These are phyloP conservation scores for Tragelaphus imberbis DNA, from an alignment of 2,113 vertebrate species.

Conservation along the genomic window DNA sequence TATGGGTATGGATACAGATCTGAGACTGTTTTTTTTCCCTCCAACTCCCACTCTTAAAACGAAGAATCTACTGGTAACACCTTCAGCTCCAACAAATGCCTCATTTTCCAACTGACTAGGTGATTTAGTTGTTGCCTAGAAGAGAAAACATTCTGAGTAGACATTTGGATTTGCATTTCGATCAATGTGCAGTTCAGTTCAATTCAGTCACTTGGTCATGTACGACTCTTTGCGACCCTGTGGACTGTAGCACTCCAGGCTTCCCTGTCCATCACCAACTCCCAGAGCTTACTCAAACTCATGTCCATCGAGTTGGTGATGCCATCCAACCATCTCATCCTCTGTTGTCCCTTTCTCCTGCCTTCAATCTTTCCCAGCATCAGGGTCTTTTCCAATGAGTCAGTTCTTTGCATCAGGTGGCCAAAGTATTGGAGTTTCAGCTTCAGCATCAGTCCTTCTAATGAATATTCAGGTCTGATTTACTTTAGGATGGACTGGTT, in stretches of 20 bases:
- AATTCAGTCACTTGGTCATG: accelerated
- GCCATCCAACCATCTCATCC: neutral
- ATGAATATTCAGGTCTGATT: neutral
- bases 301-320: neutral
- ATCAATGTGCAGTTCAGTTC: neutral
- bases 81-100: neutral
- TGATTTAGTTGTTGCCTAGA: neutral
- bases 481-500: neutral
- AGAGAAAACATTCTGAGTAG: neutral
- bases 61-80: neutral
- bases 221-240: accelerated
- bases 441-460: neutral
- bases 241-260: neutral
- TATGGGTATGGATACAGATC: neutral
- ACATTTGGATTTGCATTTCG: neutral
- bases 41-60: neutral
- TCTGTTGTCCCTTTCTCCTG: neutral
- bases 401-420: neutral
- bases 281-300: neutral
- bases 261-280: neutral
- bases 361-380: neutral
- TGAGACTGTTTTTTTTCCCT: neutral
- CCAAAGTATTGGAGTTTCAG: neutral
- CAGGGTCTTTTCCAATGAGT: neutral
- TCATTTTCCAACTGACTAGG: neutral